Percentiles rank a stretch among this genome's conserved stretches.
These are phyloP conservation scores for Acanthaster planci DNA, from an alignment of 35 echinoderm and acorn worm species.

Conservation along the genomic window DNA sequence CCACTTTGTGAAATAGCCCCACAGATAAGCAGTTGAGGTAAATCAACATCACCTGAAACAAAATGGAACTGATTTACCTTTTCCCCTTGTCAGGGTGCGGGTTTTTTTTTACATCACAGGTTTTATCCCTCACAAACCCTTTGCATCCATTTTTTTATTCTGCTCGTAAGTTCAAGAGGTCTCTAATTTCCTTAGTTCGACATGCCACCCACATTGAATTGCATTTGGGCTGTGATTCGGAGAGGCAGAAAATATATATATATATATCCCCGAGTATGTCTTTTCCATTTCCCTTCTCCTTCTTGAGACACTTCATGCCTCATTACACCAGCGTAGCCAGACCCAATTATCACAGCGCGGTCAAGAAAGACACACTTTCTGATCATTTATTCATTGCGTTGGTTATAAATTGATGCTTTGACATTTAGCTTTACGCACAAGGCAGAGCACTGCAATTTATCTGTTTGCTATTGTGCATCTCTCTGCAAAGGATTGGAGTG, in stretches of 20 bases:
- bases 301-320: slow-evolving; percentile 5
- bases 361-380: neutral
- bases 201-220: neutral
- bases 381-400: slow-evolving; percentile 27
- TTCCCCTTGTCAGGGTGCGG: too few species aligned
- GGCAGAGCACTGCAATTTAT: neutral
- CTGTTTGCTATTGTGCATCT: slow-evolving; percentile 7
- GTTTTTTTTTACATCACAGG: too few species aligned
- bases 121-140: too few species aligned
- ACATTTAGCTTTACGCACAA: neutral
- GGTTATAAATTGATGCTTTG: slow-evolving; percentile 7
- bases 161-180: neutral
- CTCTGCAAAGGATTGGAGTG: too few species aligned
- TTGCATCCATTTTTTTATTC: too few species aligned
- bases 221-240: too few species aligned
- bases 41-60: too few species aligned
- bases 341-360: slow-evolving; percentile 8
- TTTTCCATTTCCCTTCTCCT: neutral
- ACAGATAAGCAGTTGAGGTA: too few species aligned
- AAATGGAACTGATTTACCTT: too few species aligned
- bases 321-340: slow-evolving; percentile 8
- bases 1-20: too few species aligned
- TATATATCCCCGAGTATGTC: neutral
- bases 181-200: neutral
- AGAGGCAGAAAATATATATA: too few species aligned